phyloP scores from a whole-genome alignment of 2,888 invertebrate species.

The Trachelus tabidus region DNA sequence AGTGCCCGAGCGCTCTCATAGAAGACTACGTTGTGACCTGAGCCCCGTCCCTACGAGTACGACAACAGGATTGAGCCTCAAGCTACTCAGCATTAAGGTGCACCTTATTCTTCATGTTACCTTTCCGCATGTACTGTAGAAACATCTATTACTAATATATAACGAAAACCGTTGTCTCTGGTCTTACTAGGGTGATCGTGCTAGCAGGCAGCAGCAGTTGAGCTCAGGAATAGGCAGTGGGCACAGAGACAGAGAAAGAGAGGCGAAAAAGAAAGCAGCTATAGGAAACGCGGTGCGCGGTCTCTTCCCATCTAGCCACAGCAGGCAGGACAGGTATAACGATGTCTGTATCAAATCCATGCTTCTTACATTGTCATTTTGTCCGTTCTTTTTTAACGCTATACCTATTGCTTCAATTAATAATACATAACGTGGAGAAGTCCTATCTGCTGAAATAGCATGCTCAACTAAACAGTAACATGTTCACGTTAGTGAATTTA shows the following conservation, averaged over 20 bases:
- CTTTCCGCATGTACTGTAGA: neutral
- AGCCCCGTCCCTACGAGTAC: constrained; percentile 61
- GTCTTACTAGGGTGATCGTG: constrained; percentile 53
- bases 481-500: neutral
- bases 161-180: constrained; percentile 26
- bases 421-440: neutral
- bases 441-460: neutral
- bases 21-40: constrained; percentile 61
- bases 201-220: constrained; percentile 48
- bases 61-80: constrained; percentile 56
- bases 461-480: neutral
- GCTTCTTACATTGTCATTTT: constrained; percentile 55
- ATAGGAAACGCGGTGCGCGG: constrained; percentile 65
- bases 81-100: constrained; percentile 60
- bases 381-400: constrained; percentile 22
- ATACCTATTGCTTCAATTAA: neutral
- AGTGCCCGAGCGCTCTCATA: constrained; percentile 58
- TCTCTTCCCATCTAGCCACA: constrained; percentile 64
- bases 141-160: neutral
- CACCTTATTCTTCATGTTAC: constrained; percentile 5
- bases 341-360: constrained; percentile 66
- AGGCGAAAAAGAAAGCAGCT: constrained; percentile 63
- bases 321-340: constrained; percentile 66
- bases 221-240: constrained; percentile 53
- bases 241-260: constrained; percentile 55